These are phyloP conservation scores for Phania funesta DNA, from an alignment of 2,888 invertebrate genomes.

Conservation along the genomic window DNA sequence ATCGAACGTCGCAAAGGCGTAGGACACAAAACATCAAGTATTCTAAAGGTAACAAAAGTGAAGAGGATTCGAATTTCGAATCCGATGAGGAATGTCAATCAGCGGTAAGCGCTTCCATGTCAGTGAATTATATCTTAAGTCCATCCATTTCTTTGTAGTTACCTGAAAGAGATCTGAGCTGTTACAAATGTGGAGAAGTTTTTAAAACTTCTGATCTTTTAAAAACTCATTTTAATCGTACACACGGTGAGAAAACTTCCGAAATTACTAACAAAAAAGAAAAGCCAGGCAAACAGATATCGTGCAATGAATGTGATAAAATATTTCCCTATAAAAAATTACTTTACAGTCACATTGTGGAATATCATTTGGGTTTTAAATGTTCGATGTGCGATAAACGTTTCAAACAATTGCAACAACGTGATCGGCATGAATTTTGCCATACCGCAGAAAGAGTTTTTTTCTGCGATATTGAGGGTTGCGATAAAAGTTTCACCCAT, in stretches of 20 bases:
- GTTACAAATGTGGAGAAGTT: conserved; percentile 71
- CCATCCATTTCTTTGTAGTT: not conserved
- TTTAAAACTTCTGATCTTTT: conserved; percentile 70
- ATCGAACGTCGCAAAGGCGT: not conserved
- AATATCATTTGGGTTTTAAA: conserved; percentile 61
- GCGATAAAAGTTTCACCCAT: conserved; percentile 74
- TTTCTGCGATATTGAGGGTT: conserved; percentile 72
- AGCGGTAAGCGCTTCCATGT: conserved; percentile 14
- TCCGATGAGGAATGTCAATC: conserved; percentile 55
- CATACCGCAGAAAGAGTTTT: conserved; percentile 73
- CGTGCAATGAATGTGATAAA: conserved; percentile 60
- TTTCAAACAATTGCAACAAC: conserved; percentile 73
- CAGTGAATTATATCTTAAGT: not conserved
- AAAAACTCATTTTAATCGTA: conserved; percentile 69
- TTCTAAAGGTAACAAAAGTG: conserved; percentile 2
- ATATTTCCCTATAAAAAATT: conserved; percentile 54
- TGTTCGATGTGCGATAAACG: conserved; percentile 72
- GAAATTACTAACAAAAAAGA: conserved; percentile 37
- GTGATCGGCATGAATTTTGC: conserved; percentile 73
- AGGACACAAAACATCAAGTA: conserved; percentile 7
- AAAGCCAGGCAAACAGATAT: conserved; percentile 33
- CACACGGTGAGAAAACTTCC: conserved; percentile 45
- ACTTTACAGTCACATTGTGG: conserved; percentile 58
- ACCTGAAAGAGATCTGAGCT: conserved; percentile 32
- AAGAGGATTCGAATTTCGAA: conserved; percentile 41